These are phyloP conservation scores for Pangasius djambal DNA, from an alignment of 2,797 vertebrate genomes.

Conservation along the genomic window DNA sequence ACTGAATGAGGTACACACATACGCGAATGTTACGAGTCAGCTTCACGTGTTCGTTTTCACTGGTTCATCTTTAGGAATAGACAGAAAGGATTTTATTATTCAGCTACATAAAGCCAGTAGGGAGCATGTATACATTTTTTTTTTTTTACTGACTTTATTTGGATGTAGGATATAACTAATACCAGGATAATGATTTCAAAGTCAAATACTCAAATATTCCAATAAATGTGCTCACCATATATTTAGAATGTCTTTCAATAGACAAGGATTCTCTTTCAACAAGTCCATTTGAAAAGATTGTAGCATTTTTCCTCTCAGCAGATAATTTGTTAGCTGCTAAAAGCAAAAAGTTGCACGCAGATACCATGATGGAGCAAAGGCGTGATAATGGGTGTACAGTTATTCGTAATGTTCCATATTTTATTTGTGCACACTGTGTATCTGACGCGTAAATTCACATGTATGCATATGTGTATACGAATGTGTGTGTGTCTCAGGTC, in stretches of 20 bases:
- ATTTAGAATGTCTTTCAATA: not conserved
- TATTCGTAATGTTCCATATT: not conserved
- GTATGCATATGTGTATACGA: not conserved
- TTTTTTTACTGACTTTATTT: not conserved
- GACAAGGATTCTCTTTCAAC: not conserved
- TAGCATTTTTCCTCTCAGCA: not conserved
- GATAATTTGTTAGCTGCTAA: not conserved
- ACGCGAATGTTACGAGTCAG: not conserved
- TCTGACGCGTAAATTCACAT: not conserved
- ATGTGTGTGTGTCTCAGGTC: constrained; percentile 74
- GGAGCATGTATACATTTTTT: not conserved
- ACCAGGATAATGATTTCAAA: not conserved
- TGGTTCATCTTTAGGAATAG: not conserved
- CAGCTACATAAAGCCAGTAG: not conserved
- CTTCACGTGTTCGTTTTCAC: not conserved
- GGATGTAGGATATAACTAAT: not conserved
- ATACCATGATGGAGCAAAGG: not conserved
- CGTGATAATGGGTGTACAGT: not conserved
- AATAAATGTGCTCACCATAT: not conserved
- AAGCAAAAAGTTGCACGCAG: not conserved
- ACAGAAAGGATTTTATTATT: not conserved
- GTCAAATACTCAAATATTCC: not conserved
- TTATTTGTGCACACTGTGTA: not conserved
- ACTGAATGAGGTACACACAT: constrained; percentile 87
- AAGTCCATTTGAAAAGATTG: not conserved